Evolutionary conservation across 2,797 vertebrate species (phyloP).

Genomic region (Gymnocypris eckloni): DNA sequence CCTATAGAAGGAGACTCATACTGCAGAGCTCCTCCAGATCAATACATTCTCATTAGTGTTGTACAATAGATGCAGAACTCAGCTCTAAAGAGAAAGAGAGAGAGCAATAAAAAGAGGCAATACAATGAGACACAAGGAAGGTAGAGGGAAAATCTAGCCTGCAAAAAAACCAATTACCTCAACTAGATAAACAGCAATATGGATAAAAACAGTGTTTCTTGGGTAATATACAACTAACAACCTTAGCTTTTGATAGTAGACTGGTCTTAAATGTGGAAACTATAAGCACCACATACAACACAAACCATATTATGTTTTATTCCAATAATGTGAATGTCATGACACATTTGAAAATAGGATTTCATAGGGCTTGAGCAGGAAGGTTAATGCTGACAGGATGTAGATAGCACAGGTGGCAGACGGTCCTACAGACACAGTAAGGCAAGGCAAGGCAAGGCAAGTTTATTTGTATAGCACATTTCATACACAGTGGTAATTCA

Average conservation of each 20-base stretch:
- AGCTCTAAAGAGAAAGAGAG: constrained; percentile 31
- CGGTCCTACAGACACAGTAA: background rate
- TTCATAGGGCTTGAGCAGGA: constrained; percentile 19
- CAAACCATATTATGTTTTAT: background rate
- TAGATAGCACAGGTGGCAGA: constrained; percentile 35
- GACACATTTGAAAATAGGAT: constrained; percentile 25
- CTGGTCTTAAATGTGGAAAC: background rate
- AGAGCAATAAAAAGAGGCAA: background rate
- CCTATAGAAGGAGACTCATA: constrained; percentile 72
- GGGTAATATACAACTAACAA: background rate
- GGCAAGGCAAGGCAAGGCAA: too few species aligned
- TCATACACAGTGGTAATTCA: too few species aligned
- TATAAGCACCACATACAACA: background rate
- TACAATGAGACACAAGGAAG: background rate
- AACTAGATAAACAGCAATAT: constrained; percentile 4
- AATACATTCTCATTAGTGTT: constrained; percentile 77
- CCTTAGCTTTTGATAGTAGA: background rate
- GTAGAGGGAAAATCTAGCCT: constrained; percentile 5
- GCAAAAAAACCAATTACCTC: background rate
- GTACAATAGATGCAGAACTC: constrained; percentile 62
- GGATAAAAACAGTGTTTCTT: background rate
- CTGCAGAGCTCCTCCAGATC: constrained; percentile 73
- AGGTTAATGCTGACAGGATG: constrained; percentile 37
- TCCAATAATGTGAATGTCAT: constrained; percentile 3
- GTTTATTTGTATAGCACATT: too few species aligned